These are phyloP conservation scores for Eurytoma adleriae DNA, from an alignment of 2,888 invertebrate species.

Conservation along the genomic window DNA sequence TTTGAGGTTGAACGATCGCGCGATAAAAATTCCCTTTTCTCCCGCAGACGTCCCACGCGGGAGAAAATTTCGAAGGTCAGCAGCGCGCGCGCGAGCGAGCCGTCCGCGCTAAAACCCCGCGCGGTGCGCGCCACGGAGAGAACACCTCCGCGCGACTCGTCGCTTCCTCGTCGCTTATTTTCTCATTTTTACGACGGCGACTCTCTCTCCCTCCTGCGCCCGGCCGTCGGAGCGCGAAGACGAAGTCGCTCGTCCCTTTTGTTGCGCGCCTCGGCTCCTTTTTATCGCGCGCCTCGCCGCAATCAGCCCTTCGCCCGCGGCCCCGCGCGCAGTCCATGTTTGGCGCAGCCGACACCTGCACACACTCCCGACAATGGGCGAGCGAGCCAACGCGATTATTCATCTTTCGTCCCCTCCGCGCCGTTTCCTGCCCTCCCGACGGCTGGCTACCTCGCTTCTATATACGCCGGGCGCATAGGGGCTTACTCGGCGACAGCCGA, in stretches of 20 bases:
- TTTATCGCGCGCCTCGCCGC: neutral
- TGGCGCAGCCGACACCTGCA: slow-evolving; percentile 30
- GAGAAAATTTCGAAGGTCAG: slow-evolving; percentile 30
- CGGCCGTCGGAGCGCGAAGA: neutral
- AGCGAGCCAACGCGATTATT: slow-evolving; percentile 40
- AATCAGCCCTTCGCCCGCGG: slow-evolving; percentile 29
- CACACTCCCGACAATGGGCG: slow-evolving; percentile 12
- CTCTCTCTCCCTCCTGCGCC: slow-evolving; percentile 21
- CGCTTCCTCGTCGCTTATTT: slow-evolving; percentile 47
- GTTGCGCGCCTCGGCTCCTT: slow-evolving; percentile 28
- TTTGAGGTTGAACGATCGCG: neutral
- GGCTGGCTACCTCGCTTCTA: neutral
- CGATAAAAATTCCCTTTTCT: too few species aligned
- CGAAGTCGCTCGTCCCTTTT: slow-evolving; percentile 32
- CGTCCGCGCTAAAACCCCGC: slow-evolving; percentile 1
- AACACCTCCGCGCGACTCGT: slow-evolving; percentile 26
- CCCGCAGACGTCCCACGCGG: too few species aligned
- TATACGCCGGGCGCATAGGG: too few species aligned
- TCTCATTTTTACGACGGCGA: slow-evolving; percentile 48
- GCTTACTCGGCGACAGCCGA: too few species aligned
- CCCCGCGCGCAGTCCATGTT: slow-evolving; percentile 13
- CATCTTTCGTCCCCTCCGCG: slow-evolving; percentile 9
- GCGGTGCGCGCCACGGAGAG: slow-evolving; percentile 10
- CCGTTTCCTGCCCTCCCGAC: neutral
- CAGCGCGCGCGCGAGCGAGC: slow-evolving; percentile 13